phyloP scores from a whole-genome alignment of 2,113 vertebrate species.

The Rhabdomys dilectus region DNA sequence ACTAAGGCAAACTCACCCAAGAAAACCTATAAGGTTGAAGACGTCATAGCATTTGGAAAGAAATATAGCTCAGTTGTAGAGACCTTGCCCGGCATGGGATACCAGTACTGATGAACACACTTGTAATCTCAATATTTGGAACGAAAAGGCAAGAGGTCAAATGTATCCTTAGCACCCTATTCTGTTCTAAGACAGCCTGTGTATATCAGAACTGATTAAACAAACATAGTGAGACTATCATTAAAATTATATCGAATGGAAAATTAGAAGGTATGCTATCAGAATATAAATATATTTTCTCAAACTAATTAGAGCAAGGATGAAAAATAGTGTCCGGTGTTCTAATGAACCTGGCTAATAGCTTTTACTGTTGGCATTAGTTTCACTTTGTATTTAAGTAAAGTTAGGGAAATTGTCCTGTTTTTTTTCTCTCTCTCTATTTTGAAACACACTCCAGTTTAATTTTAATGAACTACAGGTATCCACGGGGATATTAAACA shows the following conservation, averaged over 20 bases:
- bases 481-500: background rate
- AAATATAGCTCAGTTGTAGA: background rate
- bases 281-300: background rate
- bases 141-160: background rate
- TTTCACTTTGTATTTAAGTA: background rate
- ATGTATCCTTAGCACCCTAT: too few species aligned
- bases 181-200: background rate
- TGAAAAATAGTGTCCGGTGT: background rate
- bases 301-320: background rate
- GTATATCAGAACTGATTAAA: too few species aligned
- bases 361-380: background rate
- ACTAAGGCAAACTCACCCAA: background rate
- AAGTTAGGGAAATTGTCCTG: background rate
- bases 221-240: background rate
- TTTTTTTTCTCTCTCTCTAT: background rate
- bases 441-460: background rate
- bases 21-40: background rate
- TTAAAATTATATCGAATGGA: background rate
- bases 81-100: accelerated
- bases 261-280: background rate
- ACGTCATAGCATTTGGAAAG: background rate
- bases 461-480: background rate
- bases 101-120: background rate
- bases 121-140: background rate
- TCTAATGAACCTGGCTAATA: background rate